These are phyloP conservation scores for Pangasius mekongensis DNA, from an alignment of 2,797 vertebrate species.

Conservation along the genomic window DNA sequence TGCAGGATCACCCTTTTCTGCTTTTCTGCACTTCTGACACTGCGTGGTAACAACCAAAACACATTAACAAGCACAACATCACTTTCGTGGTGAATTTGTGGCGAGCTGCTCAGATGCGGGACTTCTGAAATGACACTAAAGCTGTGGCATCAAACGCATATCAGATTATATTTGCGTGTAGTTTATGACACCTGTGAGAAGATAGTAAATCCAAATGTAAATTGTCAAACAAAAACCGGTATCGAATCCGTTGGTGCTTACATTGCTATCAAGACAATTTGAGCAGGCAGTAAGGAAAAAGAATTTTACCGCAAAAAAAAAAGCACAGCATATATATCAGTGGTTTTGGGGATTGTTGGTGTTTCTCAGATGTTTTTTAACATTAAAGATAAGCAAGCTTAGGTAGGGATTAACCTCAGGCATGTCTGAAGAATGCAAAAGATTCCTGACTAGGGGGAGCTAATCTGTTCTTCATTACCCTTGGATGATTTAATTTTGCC, in stretches of 20 bases:
- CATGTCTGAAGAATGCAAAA: neutral
- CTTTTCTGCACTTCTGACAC: neutral
- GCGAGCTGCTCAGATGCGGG: neutral
- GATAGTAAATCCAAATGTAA: neutral
- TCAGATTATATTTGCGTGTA: neutral
- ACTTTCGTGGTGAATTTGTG: neutral
- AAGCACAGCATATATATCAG: neutral
- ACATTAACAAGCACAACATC: neutral
- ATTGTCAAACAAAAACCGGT: neutral
- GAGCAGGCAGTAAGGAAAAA: no score
- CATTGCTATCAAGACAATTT: neutral
- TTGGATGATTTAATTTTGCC: neutral
- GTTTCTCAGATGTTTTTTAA: neutral
- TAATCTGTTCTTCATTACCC: neutral
- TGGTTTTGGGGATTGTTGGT: neutral
- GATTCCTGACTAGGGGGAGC: neutral
- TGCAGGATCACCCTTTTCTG: neutral
- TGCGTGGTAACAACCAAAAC: neutral
- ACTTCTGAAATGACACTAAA: neutral
- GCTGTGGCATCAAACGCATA: neutral
- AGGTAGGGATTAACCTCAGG: neutral
- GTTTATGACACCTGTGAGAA: neutral
- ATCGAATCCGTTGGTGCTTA: neutral
- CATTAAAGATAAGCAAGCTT: neutral
- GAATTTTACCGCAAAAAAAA: neutral